A percentile compares a stretch with the other conserved stretches of the same genome.
Conservation (phyloP, 2,888 invertebrate genomes). For the Scaptomyza reducta region DNA sequence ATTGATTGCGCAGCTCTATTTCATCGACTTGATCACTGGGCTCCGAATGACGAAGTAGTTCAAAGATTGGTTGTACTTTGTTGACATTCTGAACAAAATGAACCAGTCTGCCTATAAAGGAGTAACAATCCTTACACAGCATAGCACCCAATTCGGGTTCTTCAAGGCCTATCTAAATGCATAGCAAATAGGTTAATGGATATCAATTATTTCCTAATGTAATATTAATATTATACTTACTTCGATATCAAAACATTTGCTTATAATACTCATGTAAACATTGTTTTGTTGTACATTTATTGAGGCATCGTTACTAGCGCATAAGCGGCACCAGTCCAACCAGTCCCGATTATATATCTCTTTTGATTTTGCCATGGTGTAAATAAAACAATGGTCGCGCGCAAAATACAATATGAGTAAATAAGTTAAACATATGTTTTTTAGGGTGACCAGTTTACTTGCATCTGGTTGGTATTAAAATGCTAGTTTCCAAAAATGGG, state of each 20-base stretch:
- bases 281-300: conserved; percentile 33
- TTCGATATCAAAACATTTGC: conserved; percentile 64
- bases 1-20: conserved; percentile 39
- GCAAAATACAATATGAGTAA: conserved; percentile 12
- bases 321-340: conserved; percentile 62
- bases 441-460: conserved; percentile 24
- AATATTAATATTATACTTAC: conserved; percentile 25
- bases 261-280: conserved; percentile 46
- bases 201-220: neutral
- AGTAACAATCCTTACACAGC: conserved; percentile 56
- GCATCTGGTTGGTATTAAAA: neutral
- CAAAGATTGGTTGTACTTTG: conserved; percentile 64
- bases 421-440: conserved; percentile 8
- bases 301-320: conserved; percentile 48
- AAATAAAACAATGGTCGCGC: conserved; percentile 1
- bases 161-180: conserved; percentile 48
- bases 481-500: no score
- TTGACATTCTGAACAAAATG: conserved; percentile 47
- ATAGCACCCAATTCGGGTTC: conserved; percentile 56
- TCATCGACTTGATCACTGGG: conserved; percentile 43
- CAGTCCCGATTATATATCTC: conserved; percentile 30
- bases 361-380: conserved; percentile 9
- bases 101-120: conserved; percentile 25
- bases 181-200: neutral
- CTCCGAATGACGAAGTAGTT: conserved; percentile 57